Base-by-base conservation (phyloP, 2,888 invertebrate genomes). In the Lampropteryx suffumata region DNA sequence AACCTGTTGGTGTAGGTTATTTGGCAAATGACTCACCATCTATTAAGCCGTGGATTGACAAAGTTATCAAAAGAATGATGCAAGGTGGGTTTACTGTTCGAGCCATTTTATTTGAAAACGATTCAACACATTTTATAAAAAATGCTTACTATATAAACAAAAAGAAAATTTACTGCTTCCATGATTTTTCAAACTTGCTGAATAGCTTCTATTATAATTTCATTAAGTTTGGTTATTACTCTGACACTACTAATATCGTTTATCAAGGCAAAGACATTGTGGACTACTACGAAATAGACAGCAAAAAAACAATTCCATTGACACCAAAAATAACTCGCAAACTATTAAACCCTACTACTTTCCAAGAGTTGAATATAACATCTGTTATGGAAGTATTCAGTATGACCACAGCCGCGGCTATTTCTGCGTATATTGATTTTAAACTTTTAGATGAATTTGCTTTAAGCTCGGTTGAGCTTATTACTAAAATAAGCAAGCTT, bases 381-480 rank as follows among this genome's bases (percentile, higher is more conserved):
- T 14, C 33, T 13, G 49, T 60, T 21, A 41, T 28, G 36, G 50
- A 57, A 26, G 46, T 60, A 6, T 39, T 57, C 26, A 55, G 36
- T 29, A 32, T 39, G 28, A 30, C 37, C n/a, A 54, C 53, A 10
- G 60, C 57, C n/a, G 50, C 55, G 36, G 57, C 55, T 41, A 55
- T 60, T 32, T 47, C 55, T 14, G 37, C 40, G 0, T 55, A 53
- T 32, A 51, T 53, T 12, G 49, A 55, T 24, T 43, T 44, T 10
- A 11, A 34, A 3, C 11, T 24, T 8, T 36, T 60, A 36, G 40
- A 49, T 2, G 3, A 14, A 44, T 27, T 41, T 13, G 57, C 57
- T 17, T 14, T 8, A 30, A 1, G 14, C 13, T 57, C 59, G 0
- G 47, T 55, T 11, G 3, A 24, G 5, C 13, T 59, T 10, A 50